Conservation (phyloP, 2,113 vertebrate species). For the Eptesicus fuscus region DNA sequence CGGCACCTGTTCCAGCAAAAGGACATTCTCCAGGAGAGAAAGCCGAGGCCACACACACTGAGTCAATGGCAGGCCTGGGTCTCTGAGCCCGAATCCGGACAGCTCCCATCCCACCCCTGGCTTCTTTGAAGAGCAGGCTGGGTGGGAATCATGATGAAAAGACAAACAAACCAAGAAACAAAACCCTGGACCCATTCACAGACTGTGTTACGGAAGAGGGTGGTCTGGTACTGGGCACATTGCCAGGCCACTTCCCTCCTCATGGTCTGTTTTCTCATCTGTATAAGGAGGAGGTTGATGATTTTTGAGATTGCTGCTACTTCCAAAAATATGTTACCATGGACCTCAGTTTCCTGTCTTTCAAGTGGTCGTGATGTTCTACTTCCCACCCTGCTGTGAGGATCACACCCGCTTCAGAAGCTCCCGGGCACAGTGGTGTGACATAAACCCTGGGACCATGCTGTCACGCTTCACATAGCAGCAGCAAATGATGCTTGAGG, state of each 20-base stretch:
- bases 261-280: background rate
- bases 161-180: background rate
- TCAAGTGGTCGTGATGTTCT: background rate
- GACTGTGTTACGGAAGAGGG: fast-evolving
- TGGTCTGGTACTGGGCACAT: background rate
- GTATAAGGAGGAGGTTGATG: background rate
- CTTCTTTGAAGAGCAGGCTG: background rate
- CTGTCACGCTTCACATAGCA: background rate
- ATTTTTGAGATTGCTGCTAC: background rate
- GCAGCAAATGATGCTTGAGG: background rate
- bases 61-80: background rate
- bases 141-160: background rate
- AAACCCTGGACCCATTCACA: background rate
- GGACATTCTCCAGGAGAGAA: background rate
- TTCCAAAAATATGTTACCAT: background rate
- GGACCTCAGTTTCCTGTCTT: background rate
- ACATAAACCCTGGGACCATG: background rate
- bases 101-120: fast-evolving
- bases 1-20: background rate
- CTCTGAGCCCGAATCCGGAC: background rate
- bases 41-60: background rate
- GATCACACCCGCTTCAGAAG: background rate
- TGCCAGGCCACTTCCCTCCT: background rate
- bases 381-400: background rate
- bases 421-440: background rate